A percentile compares a stretch with the other conserved stretches of the same genome.
Conservation (phyloP, 1,140 invertebrate species). For the Drosophila parvula region DNA sequence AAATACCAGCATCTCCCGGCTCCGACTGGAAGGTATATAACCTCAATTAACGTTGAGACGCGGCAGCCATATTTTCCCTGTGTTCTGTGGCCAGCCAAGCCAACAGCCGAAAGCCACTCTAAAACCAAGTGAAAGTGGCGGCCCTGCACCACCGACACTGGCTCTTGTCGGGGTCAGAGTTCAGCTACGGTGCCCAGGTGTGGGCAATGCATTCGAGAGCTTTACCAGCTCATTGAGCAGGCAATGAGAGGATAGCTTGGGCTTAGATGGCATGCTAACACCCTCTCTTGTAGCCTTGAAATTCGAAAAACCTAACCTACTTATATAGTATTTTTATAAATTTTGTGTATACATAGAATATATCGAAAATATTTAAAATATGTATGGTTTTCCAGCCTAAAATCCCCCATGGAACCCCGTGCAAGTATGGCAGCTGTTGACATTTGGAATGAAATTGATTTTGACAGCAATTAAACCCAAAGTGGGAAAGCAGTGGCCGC, state of each 20-base stretch:
- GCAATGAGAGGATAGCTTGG: neutral
- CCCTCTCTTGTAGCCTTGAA: neutral
- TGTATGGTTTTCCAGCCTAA: neutral
- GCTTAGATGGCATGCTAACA: neutral
- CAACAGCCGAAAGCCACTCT: conserved; percentile 39
- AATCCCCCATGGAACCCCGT: neutral
- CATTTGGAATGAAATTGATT: conserved; percentile 52
- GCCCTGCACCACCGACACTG: conserved; percentile 26
- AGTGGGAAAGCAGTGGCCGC: conserved; percentile 27
- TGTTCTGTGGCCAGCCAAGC: conserved; percentile 50
- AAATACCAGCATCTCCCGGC: conserved; percentile 2
- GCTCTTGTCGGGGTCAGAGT: conserved; percentile 55
- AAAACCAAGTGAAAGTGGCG: conserved; percentile 75
- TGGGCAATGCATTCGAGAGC: conserved; percentile 55
- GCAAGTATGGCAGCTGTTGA: conserved; percentile 20
- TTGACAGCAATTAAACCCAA: conserved; percentile 46
- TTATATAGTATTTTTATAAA: too few relatives aligned
- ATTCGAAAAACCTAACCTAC: too few relatives aligned
- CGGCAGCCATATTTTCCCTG: conserved; percentile 23
- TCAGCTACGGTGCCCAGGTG: conserved; percentile 40
- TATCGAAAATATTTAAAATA: neutral
- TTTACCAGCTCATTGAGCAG: conserved; percentile 57
- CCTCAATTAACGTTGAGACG: conserved; percentile 64
- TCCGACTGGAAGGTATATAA: conserved; percentile 46
- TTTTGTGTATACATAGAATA: too few relatives aligned